Conservation (phyloP, 2,797 vertebrate genomes). For the Eulemur rubriventer region DNA sequence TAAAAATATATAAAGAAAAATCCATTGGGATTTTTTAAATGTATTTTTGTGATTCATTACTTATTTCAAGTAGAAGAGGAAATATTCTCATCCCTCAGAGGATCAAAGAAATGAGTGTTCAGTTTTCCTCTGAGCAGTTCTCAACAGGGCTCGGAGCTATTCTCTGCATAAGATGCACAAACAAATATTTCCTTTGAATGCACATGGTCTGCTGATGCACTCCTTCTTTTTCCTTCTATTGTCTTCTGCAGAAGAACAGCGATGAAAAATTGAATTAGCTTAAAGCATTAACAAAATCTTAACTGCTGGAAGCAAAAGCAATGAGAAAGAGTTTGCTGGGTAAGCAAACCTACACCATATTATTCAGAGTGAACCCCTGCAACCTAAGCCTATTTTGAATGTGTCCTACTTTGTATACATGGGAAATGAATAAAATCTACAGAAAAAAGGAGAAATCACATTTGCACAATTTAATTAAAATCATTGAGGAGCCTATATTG, state of each 20-base stretch:
- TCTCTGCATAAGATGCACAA: not conserved
- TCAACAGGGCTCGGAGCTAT: not conserved
- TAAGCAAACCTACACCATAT: not conserved
- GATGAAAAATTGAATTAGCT: constrained; percentile 4
- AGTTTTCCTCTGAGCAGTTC: not conserved
- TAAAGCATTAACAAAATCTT: constrained; percentile 13
- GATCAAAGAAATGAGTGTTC: not conserved
- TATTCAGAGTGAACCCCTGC: not conserved
- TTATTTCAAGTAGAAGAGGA: not conserved
- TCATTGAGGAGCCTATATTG: not conserved
- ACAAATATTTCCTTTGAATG: not conserved
- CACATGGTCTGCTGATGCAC: not conserved
- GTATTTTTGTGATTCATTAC: not conserved
- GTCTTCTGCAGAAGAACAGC: not conserved
- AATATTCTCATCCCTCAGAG: not conserved
- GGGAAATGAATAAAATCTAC: not conserved
- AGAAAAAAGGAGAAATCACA: not conserved
- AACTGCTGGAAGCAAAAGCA: not conserved
- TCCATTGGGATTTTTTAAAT: not conserved
- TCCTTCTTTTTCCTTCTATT: not conserved
- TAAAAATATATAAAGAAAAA: not conserved
- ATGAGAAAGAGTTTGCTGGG: not conserved
- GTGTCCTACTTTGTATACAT: not conserved
- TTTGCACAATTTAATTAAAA: constrained; percentile 8
- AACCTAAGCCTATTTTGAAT: not conserved